Conservation (phyloP, 2,113 vertebrate genomes). For the Dolichallabes microphthalmus region DNA sequence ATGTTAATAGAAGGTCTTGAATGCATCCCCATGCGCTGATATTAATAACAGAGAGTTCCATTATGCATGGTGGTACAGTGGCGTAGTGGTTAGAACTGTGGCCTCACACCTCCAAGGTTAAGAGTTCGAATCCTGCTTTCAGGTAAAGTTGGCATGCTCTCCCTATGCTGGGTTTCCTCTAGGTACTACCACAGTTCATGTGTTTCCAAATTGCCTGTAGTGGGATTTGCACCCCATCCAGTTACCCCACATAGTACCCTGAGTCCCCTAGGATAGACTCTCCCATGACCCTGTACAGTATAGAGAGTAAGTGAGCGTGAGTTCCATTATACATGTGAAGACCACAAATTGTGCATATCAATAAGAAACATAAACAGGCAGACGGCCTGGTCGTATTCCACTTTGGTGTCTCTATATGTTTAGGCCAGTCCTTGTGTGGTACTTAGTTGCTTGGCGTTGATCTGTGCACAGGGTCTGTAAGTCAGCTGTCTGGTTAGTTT, state of each 20-base stretch:
- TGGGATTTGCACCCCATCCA: too few relatives aligned
- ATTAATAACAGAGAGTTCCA: background rate
- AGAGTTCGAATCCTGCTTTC: too few relatives aligned
- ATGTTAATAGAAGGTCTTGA: background rate
- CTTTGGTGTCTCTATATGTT: conserved; percentile 30
- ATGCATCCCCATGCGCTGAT: background rate
- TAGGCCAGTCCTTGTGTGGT: conserved; percentile 28
- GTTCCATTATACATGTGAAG: background rate
- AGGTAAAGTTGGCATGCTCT: too few relatives aligned
- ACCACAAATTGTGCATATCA: background rate
- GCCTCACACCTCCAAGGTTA: too few relatives aligned
- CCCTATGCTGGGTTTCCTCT: too few relatives aligned
- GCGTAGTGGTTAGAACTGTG: too few relatives aligned
- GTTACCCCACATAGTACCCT: too few relatives aligned
- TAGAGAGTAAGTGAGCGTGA: too few relatives aligned
- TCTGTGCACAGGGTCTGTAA: conserved; percentile 39
- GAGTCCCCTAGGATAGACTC: too few relatives aligned
- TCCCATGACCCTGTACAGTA: too few relatives aligned
- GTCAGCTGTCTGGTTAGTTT: conserved; percentile 41
- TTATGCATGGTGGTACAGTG: background rate
- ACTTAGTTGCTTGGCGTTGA: conserved; percentile 28
- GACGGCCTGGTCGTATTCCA: conserved; percentile 23
- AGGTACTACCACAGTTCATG: too few relatives aligned
- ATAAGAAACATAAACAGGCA: conserved; percentile 38
- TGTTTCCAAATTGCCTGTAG: too few relatives aligned